Evolutionary conservation across 2,113 vertebrate genomes (phyloP), one percentile per base, ranked within the genome.

Genomic region (Dipodomys ordii): DNA sequence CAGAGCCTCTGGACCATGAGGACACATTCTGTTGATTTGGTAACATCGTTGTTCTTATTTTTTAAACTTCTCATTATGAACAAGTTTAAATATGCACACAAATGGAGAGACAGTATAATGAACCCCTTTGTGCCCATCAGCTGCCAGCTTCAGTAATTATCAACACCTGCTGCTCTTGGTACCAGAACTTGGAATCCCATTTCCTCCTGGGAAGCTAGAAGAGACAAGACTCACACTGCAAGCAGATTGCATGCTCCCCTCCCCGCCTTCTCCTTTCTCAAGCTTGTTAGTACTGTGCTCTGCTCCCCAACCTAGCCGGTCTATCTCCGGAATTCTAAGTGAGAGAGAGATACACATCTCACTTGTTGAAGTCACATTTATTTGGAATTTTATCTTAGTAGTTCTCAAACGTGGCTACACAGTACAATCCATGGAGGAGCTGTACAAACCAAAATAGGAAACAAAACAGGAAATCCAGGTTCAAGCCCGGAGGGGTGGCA

Each of bases 11-110:
- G 65, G 84, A 28, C 27, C 23, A 62, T 28, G 35, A 89, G 57
- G 28, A 90, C 28, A 68, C 22, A 39, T 25, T 72, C 35, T 57
- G 5, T 22, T 91, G 49, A 77, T 64, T 60, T 91, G 87, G 69
- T 32, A 73, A 77, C 64, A 90, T 76, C 80, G 83, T 53, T 49
- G 65, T 81, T 79, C 22, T 83, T 84, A 12, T 49, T 68, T 72
- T 87, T 68, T n/a, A 3, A 64, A 25, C 25, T 68, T 83, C 71
- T 67, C 86, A 60, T 86, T 67, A 44, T 73, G 44, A 94, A 39
- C 57, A 88, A 65, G 46, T 83, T 90, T 90, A 84, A 82, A 72
- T 57, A 72, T 15, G 67, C 23, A 27, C n/a, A 60, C 53, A 92
- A 39, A 78, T 7, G 39, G 18, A 82, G 5, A 67, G 39, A 35